These are phyloP conservation scores for Gasteruption jaculator DNA, from an alignment of 2,888 invertebrate species.

Conservation along the genomic window DNA sequence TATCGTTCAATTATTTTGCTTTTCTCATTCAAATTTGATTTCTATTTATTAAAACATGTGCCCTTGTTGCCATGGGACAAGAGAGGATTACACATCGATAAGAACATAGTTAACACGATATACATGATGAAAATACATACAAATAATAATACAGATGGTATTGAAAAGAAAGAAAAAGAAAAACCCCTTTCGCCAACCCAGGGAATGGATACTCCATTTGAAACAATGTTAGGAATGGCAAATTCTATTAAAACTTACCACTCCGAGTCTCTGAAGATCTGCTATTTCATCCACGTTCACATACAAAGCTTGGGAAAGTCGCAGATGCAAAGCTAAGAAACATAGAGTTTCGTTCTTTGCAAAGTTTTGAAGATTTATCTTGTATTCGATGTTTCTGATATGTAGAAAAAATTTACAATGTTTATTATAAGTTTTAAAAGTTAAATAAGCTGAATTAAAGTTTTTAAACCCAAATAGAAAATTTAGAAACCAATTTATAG, in stretches of 20 bases:
- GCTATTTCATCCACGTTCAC: constrained; percentile 45
- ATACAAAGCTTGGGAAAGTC: constrained; percentile 40
- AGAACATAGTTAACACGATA: constrained; percentile 9
- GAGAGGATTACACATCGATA: too few species aligned
- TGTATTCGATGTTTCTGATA: constrained; percentile 35
- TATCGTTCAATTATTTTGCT: neutral
- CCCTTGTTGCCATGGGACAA: too few species aligned
- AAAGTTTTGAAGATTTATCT: constrained; percentile 29
- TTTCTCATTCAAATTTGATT: neutral
- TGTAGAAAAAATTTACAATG: constrained; percentile 8
- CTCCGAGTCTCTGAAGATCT: constrained; percentile 36
- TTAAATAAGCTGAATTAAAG: too few species aligned
- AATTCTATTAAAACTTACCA: too few species aligned
- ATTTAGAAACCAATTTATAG: too few species aligned
- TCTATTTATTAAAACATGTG: too few species aligned
- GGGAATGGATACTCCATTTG: too few species aligned
- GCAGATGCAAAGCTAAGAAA: constrained; percentile 32
- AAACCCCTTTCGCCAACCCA: too few species aligned
- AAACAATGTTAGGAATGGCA: too few species aligned
- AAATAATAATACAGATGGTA: constrained; percentile 1
- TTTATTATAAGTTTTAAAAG: too few species aligned
- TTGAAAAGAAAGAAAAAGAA: constrained; percentile 3
- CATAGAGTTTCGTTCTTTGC: constrained; percentile 32
- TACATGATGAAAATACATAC: neutral
- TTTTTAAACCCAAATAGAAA: too few species aligned